phyloP scores from a whole-genome alignment of 1,140 invertebrate genomes.

The Aphidius gifuensis region DNA sequence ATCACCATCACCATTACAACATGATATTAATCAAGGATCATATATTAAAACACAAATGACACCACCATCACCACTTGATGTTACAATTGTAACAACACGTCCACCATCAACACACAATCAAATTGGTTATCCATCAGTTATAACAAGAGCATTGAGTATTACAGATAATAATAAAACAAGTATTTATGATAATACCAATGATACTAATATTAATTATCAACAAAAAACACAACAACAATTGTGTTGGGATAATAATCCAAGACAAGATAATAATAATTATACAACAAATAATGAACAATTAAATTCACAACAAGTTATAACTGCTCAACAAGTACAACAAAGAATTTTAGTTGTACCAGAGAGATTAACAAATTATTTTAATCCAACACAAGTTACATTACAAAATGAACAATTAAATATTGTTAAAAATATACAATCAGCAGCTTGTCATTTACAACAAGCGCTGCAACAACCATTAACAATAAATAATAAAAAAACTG shows the following conservation, averaged over 20 bases:
- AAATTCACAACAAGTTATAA: constrained; percentile 48
- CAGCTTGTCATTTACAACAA: constrained; percentile 57
- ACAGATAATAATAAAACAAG: constrained; percentile 59
- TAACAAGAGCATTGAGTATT: constrained; percentile 65
- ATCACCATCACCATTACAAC: constrained; percentile 63
- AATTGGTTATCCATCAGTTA: constrained; percentile 70
- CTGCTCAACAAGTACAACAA: constrained; percentile 51
- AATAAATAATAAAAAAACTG: constrained; percentile 33
- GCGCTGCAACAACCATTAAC: constrained; percentile 33
- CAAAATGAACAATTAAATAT: constrained; percentile 75
- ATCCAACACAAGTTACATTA: constrained; percentile 59
- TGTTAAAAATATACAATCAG: constrained; percentile 65
- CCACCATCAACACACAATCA: constrained; percentile 63
- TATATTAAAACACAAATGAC: constrained; percentile 60
- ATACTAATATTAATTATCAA: constrained; percentile 39
- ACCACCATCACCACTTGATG: constrained; percentile 67
- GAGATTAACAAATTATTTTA: constrained; percentile 58
- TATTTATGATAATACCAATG: constrained; percentile 57
- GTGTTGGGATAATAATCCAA: constrained; percentile 46
- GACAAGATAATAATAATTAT: constrained; percentile 33
- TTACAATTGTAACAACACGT: constrained; percentile 51
- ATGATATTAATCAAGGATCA: constrained; percentile 46
- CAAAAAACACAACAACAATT: constrained; percentile 40
- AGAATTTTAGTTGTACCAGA: constrained; percentile 40
- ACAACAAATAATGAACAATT: constrained; percentile 31